phyloP scores from a whole-genome alignment of 2,797 vertebrate genomes.

The Sphenodon punctatus region DNA sequence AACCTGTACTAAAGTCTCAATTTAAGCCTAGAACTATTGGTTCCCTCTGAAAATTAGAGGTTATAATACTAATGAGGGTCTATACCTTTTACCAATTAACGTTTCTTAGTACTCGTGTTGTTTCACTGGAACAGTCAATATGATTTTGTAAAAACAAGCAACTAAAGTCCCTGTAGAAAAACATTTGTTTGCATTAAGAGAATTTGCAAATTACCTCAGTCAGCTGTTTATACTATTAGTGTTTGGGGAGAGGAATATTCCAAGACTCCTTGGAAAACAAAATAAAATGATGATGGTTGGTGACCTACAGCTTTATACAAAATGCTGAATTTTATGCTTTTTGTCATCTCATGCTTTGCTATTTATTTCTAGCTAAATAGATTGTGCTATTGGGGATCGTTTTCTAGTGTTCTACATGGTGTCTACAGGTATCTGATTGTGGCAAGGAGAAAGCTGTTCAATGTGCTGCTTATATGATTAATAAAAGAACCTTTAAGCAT shows the following conservation, averaged over 20 bases:
- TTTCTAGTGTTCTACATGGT: neutral
- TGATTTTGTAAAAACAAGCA: neutral
- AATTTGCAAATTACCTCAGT: neutral
- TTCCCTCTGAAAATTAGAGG: neutral
- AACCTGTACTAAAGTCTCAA: neutral
- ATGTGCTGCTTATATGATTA: constrained; percentile 1
- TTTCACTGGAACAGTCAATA: neutral
- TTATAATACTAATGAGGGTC: neutral
- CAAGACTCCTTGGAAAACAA: neutral
- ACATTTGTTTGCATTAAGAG: neutral
- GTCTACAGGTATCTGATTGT: neutral
- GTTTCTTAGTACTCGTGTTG: neutral
- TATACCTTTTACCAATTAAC: neutral
- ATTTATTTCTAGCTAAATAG: neutral
- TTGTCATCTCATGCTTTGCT: neutral
- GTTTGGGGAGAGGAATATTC: neutral
- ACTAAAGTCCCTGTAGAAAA: neutral
- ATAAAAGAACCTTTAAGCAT: constrained; percentile 2
- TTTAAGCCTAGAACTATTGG: neutral
- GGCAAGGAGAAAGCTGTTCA: neutral
- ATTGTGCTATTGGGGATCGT: neutral
- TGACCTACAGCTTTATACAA: neutral
- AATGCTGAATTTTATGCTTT: neutral
- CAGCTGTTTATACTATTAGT: neutral
- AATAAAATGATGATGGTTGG: neutral